These are phyloP conservation scores for Troides aeacus DNA, from an alignment of 2,888 invertebrate genomes.

Conservation along the genomic window DNA sequence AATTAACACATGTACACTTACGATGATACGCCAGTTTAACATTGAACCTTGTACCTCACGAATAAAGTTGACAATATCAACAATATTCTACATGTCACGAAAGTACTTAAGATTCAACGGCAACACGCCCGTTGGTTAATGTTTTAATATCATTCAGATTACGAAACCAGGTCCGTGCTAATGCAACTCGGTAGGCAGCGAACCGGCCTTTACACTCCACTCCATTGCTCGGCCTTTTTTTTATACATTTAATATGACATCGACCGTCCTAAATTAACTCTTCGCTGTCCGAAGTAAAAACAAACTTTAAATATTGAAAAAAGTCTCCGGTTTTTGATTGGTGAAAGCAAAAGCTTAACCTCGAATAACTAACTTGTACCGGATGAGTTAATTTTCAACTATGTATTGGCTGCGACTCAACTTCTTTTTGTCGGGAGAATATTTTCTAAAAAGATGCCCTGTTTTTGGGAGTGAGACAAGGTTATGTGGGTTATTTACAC, in stretches of 20 bases:
- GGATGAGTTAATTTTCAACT: too few relatives aligned
- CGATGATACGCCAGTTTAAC: neutral
- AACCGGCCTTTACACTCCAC: constrained; percentile 9
- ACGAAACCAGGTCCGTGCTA: constrained; percentile 11
- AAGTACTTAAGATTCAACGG: constrained; percentile 8
- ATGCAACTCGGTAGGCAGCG: constrained; percentile 8
- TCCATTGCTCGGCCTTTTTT: constrained; percentile 5
- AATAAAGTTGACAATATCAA: neutral
- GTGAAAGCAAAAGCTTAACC: constrained; percentile 4
- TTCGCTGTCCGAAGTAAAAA: constrained; percentile 2
- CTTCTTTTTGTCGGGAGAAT: too few relatives aligned
- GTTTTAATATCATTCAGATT: constrained; percentile 10
- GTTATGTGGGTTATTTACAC: too few relatives aligned
- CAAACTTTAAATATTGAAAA: constrained; percentile 8
- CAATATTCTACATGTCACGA: constrained; percentile 1
- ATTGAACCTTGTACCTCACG: neutral
- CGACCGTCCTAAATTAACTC: constrained; percentile 18
- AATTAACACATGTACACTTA: constrained; percentile 10
- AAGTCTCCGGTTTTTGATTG: neutral
- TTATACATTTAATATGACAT: constrained; percentile 10
- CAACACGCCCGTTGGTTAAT: constrained; percentile 4
- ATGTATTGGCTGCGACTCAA: too few relatives aligned
- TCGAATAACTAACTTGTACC: neutral
- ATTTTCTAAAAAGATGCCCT: too few relatives aligned
- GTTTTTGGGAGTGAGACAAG: too few relatives aligned